Percentiles rank a stretch among this genome's conserved stretches.
These are phyloP conservation scores for Lacerta bilineata DNA, from an alignment of 2,797 vertebrate species.

Conservation along the genomic window DNA sequence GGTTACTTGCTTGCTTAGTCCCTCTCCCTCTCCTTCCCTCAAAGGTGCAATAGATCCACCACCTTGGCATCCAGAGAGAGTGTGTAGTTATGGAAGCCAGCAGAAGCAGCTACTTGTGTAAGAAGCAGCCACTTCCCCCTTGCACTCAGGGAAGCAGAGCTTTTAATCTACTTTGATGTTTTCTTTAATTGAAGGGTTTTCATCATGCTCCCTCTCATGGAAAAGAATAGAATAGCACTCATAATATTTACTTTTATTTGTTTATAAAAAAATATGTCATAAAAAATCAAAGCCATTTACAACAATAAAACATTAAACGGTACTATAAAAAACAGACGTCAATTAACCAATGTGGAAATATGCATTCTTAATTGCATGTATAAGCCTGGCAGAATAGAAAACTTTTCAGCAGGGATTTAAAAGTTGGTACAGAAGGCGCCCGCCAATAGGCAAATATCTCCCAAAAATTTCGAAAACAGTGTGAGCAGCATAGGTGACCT, in stretches of 20 bases:
- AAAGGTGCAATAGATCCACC: neutral
- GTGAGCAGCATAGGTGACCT: too few relatives aligned
- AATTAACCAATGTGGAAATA: too few relatives aligned
- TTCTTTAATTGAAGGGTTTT: slow-evolving; percentile 53
- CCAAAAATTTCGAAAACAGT: too few relatives aligned
- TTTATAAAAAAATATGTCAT: too few relatives aligned
- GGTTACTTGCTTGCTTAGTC: neutral
- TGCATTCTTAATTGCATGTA: too few relatives aligned
- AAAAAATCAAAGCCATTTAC: too few relatives aligned
- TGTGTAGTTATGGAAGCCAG: neutral
- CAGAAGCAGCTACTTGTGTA: neutral
- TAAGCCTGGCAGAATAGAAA: too few relatives aligned
- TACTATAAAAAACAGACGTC: too few relatives aligned
- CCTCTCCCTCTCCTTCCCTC: neutral
- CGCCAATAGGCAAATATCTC: too few relatives aligned
- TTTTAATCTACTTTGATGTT: neutral
- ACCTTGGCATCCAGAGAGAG: neutral
- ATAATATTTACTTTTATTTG: slow-evolving; percentile 7
- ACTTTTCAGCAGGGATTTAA: too few relatives aligned
- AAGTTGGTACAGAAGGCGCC: too few relatives aligned
- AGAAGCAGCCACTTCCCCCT: neutral
- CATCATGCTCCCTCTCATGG: slow-evolving; percentile 71
- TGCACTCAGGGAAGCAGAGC: neutral
- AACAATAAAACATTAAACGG: too few relatives aligned
- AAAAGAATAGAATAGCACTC: slow-evolving; percentile 48